Percentiles rank a stretch among this genome's conserved stretches.
Conservation (phyloP, 1,140 invertebrate genomes). For the Apis laboriosa region DNA sequence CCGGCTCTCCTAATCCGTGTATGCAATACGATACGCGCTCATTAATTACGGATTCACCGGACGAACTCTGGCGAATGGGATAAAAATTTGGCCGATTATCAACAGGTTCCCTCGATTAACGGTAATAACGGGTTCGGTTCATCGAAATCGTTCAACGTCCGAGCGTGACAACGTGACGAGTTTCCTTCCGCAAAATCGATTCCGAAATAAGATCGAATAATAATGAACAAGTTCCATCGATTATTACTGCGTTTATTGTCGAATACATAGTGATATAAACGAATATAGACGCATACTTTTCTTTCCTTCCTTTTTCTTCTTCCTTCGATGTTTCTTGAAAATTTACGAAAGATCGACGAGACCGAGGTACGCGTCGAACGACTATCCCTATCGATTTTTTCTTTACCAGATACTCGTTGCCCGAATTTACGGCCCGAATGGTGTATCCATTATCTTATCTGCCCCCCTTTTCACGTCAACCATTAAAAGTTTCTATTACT, state of each 20-base stretch:
- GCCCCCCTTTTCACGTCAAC: conserved; percentile 18
- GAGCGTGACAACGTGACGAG: no score
- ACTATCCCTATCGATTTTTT: conserved; percentile 47
- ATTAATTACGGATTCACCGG: conserved; percentile 52
- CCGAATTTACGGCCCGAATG: conserved; percentile 32
- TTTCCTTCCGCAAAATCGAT: no score
- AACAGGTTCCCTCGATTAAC: background rate
- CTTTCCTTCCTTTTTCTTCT: no score
- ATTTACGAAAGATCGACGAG: background rate
- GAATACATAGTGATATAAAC: no score
- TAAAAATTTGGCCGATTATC: conserved; percentile 15
- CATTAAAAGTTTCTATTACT: conserved; percentile 37
- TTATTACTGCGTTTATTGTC: no score
- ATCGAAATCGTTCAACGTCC: background rate
- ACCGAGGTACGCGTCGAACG: background rate
- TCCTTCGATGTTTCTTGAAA: background rate
- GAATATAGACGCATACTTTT: background rate
- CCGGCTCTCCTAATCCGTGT: conserved; percentile 53
- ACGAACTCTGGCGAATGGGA: background rate
- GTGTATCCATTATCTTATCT: conserved; percentile 58
- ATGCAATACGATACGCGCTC: conserved; percentile 47
- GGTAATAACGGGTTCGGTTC: background rate
- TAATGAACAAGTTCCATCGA: no score
- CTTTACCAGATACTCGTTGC: conserved; percentile 17
- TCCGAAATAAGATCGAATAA: no score